A percentile compares a stretch with the other conserved stretches of the same genome.
phyloP scores from a whole-genome alignment of 2,888 invertebrate genomes.

The Anoplius nigerrimus region DNA sequence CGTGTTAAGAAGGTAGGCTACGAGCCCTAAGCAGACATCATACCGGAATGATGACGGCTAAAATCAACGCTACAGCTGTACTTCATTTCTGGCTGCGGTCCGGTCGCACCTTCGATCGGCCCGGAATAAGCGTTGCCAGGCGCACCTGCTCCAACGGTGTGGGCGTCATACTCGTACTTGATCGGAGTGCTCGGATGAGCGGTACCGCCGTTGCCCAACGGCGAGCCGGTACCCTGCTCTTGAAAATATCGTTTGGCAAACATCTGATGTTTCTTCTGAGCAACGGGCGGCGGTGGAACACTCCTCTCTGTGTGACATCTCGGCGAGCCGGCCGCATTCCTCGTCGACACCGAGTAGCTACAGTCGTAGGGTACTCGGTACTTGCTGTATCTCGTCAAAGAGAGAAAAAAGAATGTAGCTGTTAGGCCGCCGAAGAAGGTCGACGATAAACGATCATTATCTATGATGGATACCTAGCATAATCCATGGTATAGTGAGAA shows the following conservation, averaged over 20 bases:
- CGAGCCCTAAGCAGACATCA: conserved; percentile 8
- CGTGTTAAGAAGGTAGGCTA: not conserved
- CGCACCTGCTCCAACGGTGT: conserved; percentile 70
- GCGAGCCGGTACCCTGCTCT: conserved; percentile 75
- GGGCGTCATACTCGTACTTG: conserved; percentile 79
- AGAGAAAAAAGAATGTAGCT: not conserved
- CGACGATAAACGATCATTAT: conserved; percentile 27
- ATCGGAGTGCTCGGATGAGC: conserved; percentile 63
- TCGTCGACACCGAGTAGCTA: conserved; percentile 77
- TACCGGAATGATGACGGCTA: conserved; percentile 75
- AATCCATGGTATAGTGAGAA: conserved; percentile 83
- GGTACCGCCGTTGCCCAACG: conserved; percentile 56
- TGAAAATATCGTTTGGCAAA: conserved; percentile 92
- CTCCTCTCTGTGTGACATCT: conserved; percentile 76
- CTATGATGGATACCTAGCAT: conserved; percentile 76
- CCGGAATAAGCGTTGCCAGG: conserved; percentile 73
- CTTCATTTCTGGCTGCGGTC: conserved; percentile 80
- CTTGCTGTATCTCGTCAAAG: too few species aligned
- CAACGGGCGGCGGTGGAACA: conserved; percentile 78
- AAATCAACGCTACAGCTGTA: conserved; percentile 85
- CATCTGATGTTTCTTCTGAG: conserved; percentile 95
- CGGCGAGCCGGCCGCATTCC: conserved; percentile 71
- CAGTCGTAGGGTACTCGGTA: conserved; percentile 85
- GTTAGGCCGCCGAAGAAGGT: not conserved
- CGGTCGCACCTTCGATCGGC: conserved; percentile 76